These are phyloP conservation scores for Plemyria rubiginata DNA, from an alignment of 2,888 invertebrate genomes.

Conservation along the genomic window DNA sequence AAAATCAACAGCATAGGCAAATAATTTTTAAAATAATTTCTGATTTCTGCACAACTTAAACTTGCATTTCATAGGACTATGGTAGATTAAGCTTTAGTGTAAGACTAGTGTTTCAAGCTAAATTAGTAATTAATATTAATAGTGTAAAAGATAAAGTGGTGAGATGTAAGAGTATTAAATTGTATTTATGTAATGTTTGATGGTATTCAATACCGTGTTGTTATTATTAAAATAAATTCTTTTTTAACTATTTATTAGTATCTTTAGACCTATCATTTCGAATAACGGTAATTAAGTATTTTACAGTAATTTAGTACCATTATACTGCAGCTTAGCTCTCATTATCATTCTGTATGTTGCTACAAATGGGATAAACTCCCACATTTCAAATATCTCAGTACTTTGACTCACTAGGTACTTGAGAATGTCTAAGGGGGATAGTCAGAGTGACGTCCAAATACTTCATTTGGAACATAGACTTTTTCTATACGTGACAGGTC, in stretches of 20 bases:
- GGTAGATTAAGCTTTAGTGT: conserved; percentile 14
- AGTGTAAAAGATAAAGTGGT: neutral
- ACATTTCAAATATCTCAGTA: no score
- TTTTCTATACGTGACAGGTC: no score
- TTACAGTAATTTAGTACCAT: no score
- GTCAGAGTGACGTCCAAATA: no score
- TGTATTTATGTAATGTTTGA: conserved; percentile 32
- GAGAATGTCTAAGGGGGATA: no score
- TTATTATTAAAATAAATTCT: conserved; percentile 26
- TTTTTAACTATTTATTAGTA: conserved; percentile 11
- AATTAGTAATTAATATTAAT: neutral
- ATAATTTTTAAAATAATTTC: neutral
- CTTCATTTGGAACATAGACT: no score
- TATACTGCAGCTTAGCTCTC: no score
- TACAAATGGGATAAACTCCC: no score
- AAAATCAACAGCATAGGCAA: neutral
- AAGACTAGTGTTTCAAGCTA: neutral
- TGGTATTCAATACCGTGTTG: conserved; percentile 23
- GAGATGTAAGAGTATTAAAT: conserved; percentile 18
- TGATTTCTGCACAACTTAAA: neutral
- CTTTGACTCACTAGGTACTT: no score
- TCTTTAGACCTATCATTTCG: neutral
- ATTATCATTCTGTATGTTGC: no score
- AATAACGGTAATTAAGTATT: no score
- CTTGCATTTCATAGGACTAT: conserved; percentile 25